Conservation (phyloP, 1,140 invertebrate genomes). For the Pachypsylla venusta region DNA sequence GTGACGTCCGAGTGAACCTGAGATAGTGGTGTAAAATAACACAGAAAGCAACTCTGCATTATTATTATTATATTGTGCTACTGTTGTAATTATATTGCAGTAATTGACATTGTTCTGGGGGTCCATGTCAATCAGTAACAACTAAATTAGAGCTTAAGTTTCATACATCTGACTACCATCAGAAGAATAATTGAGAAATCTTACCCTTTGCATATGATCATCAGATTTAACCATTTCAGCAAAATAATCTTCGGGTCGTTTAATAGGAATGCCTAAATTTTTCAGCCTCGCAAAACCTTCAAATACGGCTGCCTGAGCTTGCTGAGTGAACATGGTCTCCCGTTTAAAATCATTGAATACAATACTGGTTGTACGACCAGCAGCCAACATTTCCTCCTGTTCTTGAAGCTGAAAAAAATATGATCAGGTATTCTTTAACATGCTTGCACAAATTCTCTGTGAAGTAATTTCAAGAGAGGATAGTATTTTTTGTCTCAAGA, state of each 20-base stretch:
- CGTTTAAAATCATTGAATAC: constrained; percentile 86
- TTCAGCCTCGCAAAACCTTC: constrained; percentile 60
- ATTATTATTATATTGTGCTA: no score
- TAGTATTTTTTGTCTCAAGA: no score
- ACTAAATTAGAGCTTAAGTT: no score
- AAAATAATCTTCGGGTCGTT: constrained; percentile 88
- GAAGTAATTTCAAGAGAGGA: not conserved
- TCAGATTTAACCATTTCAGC: constrained; percentile 98
- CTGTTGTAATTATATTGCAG: no score
- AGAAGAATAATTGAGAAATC: not conserved
- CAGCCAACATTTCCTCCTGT: constrained; percentile 45
- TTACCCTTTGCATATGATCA: constrained; percentile 88
- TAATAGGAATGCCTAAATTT: constrained; percentile 56
- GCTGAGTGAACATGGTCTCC: constrained; percentile 79
- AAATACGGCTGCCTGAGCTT: constrained; percentile 75
- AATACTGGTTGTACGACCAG: constrained; percentile 38
- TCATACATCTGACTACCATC: no score
- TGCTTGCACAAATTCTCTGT: not conserved
- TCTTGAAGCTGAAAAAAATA: constrained; percentile 38
- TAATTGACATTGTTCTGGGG: no score
- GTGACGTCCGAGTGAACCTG: no score
- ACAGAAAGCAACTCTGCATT: no score
- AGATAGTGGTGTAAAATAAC: no score
- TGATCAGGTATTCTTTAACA: not conserved
- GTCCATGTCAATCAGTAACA: no score